phyloP scores from a whole-genome alignment of 2,113 vertebrate species.

The Leptodactylus fuscus region DNA sequence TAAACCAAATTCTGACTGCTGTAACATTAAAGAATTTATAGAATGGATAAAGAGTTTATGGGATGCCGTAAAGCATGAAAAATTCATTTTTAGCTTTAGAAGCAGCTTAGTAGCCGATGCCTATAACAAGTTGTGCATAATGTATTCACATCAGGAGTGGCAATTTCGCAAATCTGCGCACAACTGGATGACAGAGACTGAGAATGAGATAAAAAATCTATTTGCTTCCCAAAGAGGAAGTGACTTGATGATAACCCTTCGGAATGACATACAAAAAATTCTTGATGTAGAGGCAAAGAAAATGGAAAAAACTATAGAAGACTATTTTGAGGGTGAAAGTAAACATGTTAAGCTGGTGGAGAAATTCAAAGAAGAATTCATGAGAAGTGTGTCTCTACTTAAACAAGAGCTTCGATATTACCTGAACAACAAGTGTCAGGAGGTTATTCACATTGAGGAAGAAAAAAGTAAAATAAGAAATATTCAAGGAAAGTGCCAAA shows the following conservation, averaged over 20 bases:
- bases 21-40: slow-evolving; percentile 67
- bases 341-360: slow-evolving; percentile 64
- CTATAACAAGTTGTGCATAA: slow-evolving; percentile 57
- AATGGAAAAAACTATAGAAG: slow-evolving; percentile 27
- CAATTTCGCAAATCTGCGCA: slow-evolving; percentile 66
- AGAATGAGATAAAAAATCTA: slow-evolving; percentile 63
- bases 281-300: slow-evolving; percentile 58
- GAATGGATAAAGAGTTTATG: slow-evolving; percentile 68
- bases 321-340: slow-evolving; percentile 64
- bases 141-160: slow-evolving; percentile 66
- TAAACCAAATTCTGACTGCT: slow-evolving; percentile 48
- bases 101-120: slow-evolving; percentile 59
- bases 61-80: slow-evolving; percentile 51
- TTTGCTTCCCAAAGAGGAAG: slow-evolving; percentile 16
- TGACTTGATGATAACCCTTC: slow-evolving; percentile 55
- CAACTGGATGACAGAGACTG: slow-evolving; percentile 65
- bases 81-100: slow-evolving; percentile 59
- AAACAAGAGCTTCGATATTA: slow-evolving; percentile 61
- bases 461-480: slow-evolving; percentile 64
- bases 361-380: slow-evolving; percentile 67
- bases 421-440: slow-evolving; percentile 60
- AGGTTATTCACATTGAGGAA: slow-evolving; percentile 64
- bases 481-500: slow-evolving; percentile 65
- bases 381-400: slow-evolving; percentile 64
- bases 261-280: slow-evolving; percentile 63